These are phyloP conservation scores for Euproctis similis DNA, from an alignment of 2,888 invertebrate species.

Conservation along the genomic window DNA sequence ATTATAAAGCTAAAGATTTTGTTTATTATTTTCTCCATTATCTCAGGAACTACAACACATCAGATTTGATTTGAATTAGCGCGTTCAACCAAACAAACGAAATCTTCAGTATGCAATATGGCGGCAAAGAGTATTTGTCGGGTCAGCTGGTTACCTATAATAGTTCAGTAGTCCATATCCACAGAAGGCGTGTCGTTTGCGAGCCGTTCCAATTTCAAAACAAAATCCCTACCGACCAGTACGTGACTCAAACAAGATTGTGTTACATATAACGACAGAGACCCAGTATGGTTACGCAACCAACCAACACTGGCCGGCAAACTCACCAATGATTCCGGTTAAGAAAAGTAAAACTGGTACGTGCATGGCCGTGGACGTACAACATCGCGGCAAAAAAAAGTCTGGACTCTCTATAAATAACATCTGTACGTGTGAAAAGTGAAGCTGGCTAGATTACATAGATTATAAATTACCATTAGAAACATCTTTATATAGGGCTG, in stretches of 20 bases:
- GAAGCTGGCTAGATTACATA: too few species aligned
- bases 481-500: too few species aligned
- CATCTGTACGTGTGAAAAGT: too few species aligned
- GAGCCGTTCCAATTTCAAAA: constrained; percentile 70
- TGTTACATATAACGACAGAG: constrained; percentile 57
- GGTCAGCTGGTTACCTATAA: too few species aligned
- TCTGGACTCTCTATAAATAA: constrained; percentile 24
- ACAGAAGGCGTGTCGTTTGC: constrained; percentile 59
- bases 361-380: constrained; percentile 29
- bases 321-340: constrained; percentile 38
- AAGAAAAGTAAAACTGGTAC: constrained; percentile 59
- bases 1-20: too few species aligned
- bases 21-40: too few species aligned
- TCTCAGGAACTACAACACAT: too few species aligned
- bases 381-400: constrained; percentile 22
- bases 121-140: too few species aligned
- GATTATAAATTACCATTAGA: too few species aligned
- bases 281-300: constrained; percentile 40
- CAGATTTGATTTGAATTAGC: too few species aligned
- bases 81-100: too few species aligned
- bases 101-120: too few species aligned
- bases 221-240: constrained; percentile 68
- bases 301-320: constrained; percentile 30
- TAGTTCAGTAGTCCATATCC: constrained; percentile 63
- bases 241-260: constrained; percentile 73